Base-by-base conservation (phyloP, 1,140 invertebrate genomes). In the Drosophila pseudoananassae region DNA sequence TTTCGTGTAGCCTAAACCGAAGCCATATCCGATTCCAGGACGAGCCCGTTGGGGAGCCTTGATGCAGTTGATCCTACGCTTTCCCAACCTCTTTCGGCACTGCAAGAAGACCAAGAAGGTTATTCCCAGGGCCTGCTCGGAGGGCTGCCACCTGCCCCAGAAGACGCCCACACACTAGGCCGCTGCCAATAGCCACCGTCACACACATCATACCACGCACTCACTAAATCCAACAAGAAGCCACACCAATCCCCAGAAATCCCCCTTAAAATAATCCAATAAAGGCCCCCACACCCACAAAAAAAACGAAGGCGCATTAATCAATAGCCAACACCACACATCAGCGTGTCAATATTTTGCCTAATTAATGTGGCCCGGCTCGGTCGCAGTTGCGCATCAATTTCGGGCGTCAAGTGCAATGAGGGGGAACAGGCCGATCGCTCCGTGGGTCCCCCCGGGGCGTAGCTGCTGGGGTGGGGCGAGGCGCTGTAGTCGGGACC, bases 321-420 rank as follows among this genome's bases (percentile, higher is more conserved):
- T 79, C 82, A 87, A 83, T 76, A 75, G 70, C 36, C 71, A 65
- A 65, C 75, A 72, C 75, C 60, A 89, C 59, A 82, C 59, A 57
- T 87, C 84, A 57, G 49, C 58, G 33, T 87, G 84, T 82, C 82
- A 88, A 88, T 87, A 87, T 87, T 82, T 82, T 82, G 82, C 70
- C 83, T 88, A 87, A 87, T 88, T 88, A 82, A 87, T 85, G 82
- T 82, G 82, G 74, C 64, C 59, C 63, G 75, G 61, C 64, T 61
- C 40, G 69, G 57, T 45, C 43, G 69, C 78, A 59, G 31, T 69
- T 27, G 59, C 59, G 78, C 80, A 83, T 84, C 80, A 75, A 83
- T 84, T 83, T 83, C 52, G 78, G 60, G 82, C 81, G 82, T 85
- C 82, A 87, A 82, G 78, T 85, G 82, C 83, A 33, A 53, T 38